Evolutionary conservation across 2,888 invertebrate genomes (phyloP), one percentile per base, ranked within the genome.

Genomic region (Leptogaster cylindrica): DNA sequence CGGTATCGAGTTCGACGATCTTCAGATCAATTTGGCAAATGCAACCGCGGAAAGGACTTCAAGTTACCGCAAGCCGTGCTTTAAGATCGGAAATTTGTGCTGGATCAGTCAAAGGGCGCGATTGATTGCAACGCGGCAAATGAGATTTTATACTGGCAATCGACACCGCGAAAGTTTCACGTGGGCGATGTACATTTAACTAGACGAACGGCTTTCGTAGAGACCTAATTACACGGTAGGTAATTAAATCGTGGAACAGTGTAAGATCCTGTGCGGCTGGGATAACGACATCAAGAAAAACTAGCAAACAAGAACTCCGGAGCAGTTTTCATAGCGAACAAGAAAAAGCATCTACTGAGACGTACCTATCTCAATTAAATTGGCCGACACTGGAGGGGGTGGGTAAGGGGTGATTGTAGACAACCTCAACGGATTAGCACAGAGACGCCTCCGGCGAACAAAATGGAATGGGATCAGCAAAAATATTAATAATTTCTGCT

Each of bases 121-220:
- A 16, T 8, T 18, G 10, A 5, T 4, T 14, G 41, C 41, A 12
- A 8, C 41, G 12, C 10, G 12, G 44, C 14, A 7, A n/a, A 36
- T 3, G 36, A 36, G 14, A 5, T n/a, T 36, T 8, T 3, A 31
- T 16, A 28, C 28, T 7, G 31, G 14, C 18, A 31, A 48, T 64
- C 23, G 64, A 48, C 48, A 64, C 28, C 25, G 36, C 14, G 23
- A 48, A 46, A 64, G 12, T 48, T 48, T 48, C 48, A 48, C 48
- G 64, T 64, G 48, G 48, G 64, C 64, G 64, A 48, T 44, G 14
- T n/a, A 27, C 14, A 50, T 7, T 44, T 66, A 66, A 55, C 46
- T 44, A 55, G 44, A 31, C 33, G 55, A 55, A 58, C 44, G 10
- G 16, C 28, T 51, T 65, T 65, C 28, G 41, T 14, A 65, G 23